phyloP scores from a whole-genome alignment of 2,797 vertebrate species.

The Sardinella longiceps region DNA sequence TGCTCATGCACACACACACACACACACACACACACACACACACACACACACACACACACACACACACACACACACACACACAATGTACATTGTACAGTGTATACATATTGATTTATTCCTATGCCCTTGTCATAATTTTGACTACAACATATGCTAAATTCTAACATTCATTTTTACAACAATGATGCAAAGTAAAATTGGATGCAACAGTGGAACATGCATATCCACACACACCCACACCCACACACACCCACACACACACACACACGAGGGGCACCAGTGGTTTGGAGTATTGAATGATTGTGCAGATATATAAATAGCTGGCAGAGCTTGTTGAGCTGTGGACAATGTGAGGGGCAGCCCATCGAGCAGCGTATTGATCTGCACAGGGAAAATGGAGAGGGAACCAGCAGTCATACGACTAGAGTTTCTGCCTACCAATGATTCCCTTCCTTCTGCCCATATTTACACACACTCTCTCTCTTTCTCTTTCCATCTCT shows the following conservation, averaged over 20 bases:
- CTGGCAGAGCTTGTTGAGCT: conserved; percentile 74
- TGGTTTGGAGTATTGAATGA: conserved; percentile 43
- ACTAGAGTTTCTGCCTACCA: conserved; percentile 77
- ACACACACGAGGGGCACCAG: not conserved
- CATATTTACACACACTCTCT: conserved; percentile 47
- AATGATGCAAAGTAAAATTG: not conserved
- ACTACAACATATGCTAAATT: not conserved
- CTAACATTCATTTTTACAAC: not conserved
- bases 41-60: conserved; percentile 18
- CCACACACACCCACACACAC: not conserved
- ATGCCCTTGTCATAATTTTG: not conserved
- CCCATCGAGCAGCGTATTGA: conserved; percentile 81
- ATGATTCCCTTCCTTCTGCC: not conserved
- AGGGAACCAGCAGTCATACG: conserved; percentile 73
- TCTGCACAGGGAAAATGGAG: conserved; percentile 74
- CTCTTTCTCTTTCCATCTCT: conserved; percentile 27
- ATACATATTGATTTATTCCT: not conserved
- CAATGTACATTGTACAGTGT: not conserved
- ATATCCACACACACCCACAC: not conserved
- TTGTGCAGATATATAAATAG: conserved; percentile 52
- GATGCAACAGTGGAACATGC: not conserved
- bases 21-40: not conserved
- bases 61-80: not conserved
- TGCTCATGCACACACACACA: not conserved
- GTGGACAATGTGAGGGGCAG: conserved; percentile 78